Base-by-base conservation (phyloP, 1,140 invertebrate species). In the Coelopa frigida region DNA sequence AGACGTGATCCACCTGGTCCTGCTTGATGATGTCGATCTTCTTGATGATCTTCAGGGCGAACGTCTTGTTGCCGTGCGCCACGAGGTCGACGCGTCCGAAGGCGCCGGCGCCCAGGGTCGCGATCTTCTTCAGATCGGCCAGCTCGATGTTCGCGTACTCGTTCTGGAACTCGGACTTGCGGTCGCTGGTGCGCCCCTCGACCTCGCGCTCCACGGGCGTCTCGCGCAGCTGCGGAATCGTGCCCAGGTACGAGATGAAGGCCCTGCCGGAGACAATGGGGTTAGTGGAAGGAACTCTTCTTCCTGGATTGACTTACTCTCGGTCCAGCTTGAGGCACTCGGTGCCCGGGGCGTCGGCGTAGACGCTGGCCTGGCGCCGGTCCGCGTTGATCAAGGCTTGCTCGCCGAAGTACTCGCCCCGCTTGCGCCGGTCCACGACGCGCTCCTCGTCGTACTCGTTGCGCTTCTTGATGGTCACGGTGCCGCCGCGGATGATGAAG, bases 1-100 rank as follows among this genome's bases (percentile, higher is more conserved):
- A 85, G 3, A 92, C 87, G 61, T 96, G 91, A 51, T 93, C 86
- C 51, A 94, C 89, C 63, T 97, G 93, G 57, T 91, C 85, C 46
- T 92, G 91, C 40, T 91, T 86, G 5, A 94, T 85, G 69, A 97
- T 90, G 53, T 94, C 89, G 33, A 85, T 79, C 69, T 97, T 97
- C 67, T 93, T 93, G 31, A 97, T 74, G 54, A 85, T 88, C 72
- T 97, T 97, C 36, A 97, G 71, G 0, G 93, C 93, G 68, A 89
- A 94, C 0, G 83, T 82, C 35, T 77, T 80, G 35, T 81, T 76
- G 21, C 68, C 73, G 56, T 78, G 61, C 55, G 76, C 41, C 1
- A 92, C 89, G 27, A 97, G 72, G 57, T 94, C 88, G 0, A 96
- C 94, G 5, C 90, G 75, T 1, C 94, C 94, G 59, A 96, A 96